These are phyloP conservation scores for Neomonachus schauinslandi DNA, from an alignment of 2,113 vertebrate species.

Conservation along the genomic window DNA sequence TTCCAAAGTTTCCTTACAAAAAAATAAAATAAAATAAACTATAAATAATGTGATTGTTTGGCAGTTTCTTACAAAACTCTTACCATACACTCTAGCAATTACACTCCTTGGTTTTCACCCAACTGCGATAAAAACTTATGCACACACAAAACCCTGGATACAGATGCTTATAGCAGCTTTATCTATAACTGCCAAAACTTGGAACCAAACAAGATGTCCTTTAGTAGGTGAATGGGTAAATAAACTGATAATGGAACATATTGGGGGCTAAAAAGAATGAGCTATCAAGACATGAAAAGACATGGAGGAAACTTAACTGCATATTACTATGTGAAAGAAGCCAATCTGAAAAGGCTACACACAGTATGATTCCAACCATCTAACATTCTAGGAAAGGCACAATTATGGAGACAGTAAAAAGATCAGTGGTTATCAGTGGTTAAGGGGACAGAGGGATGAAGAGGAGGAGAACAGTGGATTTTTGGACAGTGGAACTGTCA, in stretches of 20 bases:
- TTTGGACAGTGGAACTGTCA: neutral
- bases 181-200: neutral
- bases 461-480: neutral
- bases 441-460: neutral
- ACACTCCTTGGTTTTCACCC: neutral
- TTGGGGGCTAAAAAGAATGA: neutral
- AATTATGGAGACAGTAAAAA: neutral
- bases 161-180: neutral
- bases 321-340: constrained; percentile 14
- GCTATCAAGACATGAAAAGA: neutral
- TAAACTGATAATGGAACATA: neutral
- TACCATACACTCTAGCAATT: neutral
- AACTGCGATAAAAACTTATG: neutral
- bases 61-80: neutral
- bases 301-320: neutral
- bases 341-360: neutral
- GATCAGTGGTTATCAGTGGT: neutral
- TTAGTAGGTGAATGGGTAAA: neutral
- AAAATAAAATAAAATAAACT: neutral
- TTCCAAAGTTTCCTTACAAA: neutral
- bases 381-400: neutral
- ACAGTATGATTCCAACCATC: neutral
- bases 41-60: neutral
- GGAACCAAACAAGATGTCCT: neutral
- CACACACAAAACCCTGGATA: neutral